phyloP scores from a whole-genome alignment of 2,797 vertebrate species.

The Epinephelus coioides region DNA sequence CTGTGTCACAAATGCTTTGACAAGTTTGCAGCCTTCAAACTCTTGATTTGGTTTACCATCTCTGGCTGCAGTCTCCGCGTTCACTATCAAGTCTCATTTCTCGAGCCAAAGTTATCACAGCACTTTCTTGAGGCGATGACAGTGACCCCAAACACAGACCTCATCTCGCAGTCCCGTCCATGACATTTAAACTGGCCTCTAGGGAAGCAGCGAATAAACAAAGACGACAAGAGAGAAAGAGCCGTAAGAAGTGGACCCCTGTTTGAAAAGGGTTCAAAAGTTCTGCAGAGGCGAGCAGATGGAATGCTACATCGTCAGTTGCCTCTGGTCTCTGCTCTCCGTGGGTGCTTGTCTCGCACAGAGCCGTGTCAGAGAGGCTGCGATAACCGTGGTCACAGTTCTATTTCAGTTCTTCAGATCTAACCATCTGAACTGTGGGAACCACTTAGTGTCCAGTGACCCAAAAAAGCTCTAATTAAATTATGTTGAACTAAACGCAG shows the following conservation, averaged over 20 bases:
- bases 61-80: constrained; percentile 29
- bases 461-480: constrained; percentile 25
- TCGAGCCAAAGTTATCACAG: constrained; percentile 42
- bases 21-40: constrained; percentile 48
- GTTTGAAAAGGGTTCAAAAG: constrained; percentile 61
- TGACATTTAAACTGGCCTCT: constrained; percentile 79
- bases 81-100: constrained; percentile 54
- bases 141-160: constrained; percentile 73
- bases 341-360: background rate
- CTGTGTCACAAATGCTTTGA: constrained; percentile 43
- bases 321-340: constrained; percentile 29
- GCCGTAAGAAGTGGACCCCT: constrained; percentile 49
- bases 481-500: constrained; percentile 5
- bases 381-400: background rate
- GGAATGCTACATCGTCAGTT: constrained; percentile 18
- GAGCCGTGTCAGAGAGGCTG: background rate
- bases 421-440: constrained; percentile 15
- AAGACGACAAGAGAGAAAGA: constrained; percentile 44
- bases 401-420: constrained; percentile 12
- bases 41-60: constrained; percentile 27
- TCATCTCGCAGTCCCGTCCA: constrained; percentile 65
- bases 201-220: constrained; percentile 55
- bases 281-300: constrained; percentile 45
- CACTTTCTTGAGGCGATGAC: constrained; percentile 57
- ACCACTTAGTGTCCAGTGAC: constrained; percentile 7